These are phyloP conservation scores for Triplophysa siluroides DNA, from an alignment of 2,113 vertebrate species.

Conservation along the genomic window DNA sequence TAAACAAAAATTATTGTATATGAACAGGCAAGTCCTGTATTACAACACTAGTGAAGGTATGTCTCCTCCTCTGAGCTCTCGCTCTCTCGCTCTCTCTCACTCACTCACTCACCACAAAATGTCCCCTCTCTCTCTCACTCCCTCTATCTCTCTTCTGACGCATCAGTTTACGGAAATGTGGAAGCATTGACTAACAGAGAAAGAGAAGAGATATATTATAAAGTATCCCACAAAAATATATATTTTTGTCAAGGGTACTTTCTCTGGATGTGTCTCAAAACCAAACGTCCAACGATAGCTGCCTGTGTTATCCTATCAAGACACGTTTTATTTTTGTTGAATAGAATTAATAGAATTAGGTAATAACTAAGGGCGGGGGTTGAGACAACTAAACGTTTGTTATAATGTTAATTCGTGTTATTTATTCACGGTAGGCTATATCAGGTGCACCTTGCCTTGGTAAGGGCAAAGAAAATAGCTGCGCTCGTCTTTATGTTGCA, in stretches of 20 bases:
- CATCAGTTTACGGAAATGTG: slow-evolving; percentile 15
- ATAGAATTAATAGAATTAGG: too few relatives aligned
- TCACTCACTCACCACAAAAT: slow-evolving; percentile 15
- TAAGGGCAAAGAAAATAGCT: too few relatives aligned
- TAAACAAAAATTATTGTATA: background rate
- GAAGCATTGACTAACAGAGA: background rate
- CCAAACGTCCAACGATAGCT: too few relatives aligned
- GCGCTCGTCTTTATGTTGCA: too few relatives aligned
- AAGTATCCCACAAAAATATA: background rate
- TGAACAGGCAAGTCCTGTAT: slow-evolving; percentile 7
- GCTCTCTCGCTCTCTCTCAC: slow-evolving; percentile 22
- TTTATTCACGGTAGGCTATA: too few relatives aligned
- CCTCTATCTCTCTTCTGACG: slow-evolving; percentile 35
- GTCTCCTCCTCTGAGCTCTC: background rate
- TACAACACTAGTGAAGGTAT: slow-evolving; percentile 37
- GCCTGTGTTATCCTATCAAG: too few relatives aligned
- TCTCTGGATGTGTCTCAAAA: too few relatives aligned
- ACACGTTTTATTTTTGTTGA: too few relatives aligned
- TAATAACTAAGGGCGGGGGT: too few relatives aligned
- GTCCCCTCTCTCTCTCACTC: slow-evolving; percentile 31
- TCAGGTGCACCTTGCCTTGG: too few relatives aligned
- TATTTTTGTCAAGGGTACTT: background rate
- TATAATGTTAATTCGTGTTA: too few relatives aligned
- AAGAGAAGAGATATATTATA: background rate
- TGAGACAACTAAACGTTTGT: too few relatives aligned